Percentiles rank a stretch among this genome's conserved stretches.
Conservation (phyloP, 1,140 invertebrate species). For the Condylostylus longicornis region DNA sequence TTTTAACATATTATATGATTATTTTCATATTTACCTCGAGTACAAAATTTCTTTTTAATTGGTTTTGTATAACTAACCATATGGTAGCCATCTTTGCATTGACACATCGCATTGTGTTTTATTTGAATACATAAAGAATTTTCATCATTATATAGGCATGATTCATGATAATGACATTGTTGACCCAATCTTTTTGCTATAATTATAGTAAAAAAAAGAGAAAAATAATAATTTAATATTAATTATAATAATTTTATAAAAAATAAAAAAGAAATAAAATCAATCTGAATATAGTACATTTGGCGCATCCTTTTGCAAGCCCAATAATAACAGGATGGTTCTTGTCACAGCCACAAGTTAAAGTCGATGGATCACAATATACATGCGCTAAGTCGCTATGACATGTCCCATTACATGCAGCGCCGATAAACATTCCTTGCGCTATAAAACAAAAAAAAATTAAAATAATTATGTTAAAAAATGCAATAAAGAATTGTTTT, state of each 20-base stretch:
- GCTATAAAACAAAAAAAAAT: slow-evolving; percentile 32
- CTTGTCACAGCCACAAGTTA: slow-evolving; percentile 58
- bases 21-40: slow-evolving; percentile 53
- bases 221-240: too few relatives aligned
- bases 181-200: slow-evolving; percentile 66
- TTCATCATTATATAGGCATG: slow-evolving; percentile 57
- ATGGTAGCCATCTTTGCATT: slow-evolving; percentile 63
- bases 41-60: slow-evolving; percentile 59
- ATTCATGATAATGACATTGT: slow-evolving; percentile 67
- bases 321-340: slow-evolving; percentile 60
- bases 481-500: too few relatives aligned
- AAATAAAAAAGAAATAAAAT: background rate
- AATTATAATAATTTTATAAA: background rate
- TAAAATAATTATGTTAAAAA: background rate
- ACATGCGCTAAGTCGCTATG: slow-evolving; percentile 55
- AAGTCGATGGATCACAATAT: slow-evolving; percentile 51
- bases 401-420: slow-evolving; percentile 55
- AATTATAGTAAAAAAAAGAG: too few relatives aligned
- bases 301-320: slow-evolving; percentile 57
- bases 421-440: slow-evolving; percentile 55
- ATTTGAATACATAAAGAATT: slow-evolving; percentile 66
- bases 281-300: slow-evolving; percentile 38
- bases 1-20: background rate
- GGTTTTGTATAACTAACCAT: slow-evolving; percentile 55
- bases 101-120: slow-evolving; percentile 70